Conservation (phyloP, 1,140 invertebrate genomes). For the Drosophila persimilis region DNA sequence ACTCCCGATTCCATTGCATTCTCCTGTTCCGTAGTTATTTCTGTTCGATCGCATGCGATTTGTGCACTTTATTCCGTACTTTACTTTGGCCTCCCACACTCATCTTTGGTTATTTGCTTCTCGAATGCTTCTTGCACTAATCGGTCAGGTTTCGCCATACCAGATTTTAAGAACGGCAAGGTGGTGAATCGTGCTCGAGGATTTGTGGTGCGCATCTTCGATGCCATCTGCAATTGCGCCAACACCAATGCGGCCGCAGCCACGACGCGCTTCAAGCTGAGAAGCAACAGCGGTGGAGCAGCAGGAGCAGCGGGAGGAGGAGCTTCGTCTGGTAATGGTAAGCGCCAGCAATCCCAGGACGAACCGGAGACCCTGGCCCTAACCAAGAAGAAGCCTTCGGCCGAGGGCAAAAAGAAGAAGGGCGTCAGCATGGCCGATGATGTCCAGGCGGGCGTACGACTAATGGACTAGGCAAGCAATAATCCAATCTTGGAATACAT, state of each 20-base stretch:
- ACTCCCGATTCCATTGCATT: conserved; percentile 1
- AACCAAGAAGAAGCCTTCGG: conserved; percentile 62
- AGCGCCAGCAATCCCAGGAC: conserved; percentile 60
- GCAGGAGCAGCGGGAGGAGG: conserved; percentile 33
- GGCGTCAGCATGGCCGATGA: conserved; percentile 69
- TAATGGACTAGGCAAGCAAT: conserved; percentile 55
- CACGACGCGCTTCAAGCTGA: conserved; percentile 73
- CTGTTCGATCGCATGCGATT: conserved; percentile 48
- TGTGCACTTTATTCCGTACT: conserved; percentile 39
- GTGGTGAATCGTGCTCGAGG: conserved; percentile 85
- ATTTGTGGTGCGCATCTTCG: conserved; percentile 85
- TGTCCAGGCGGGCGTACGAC: conserved; percentile 65
- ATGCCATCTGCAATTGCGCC: conserved; percentile 86
- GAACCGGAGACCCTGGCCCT: conserved; percentile 63
- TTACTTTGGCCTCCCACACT: conserved; percentile 51
- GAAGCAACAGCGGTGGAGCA: conserved; percentile 56
- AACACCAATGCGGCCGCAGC: conserved; percentile 85
- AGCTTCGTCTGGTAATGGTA: conserved; percentile 25
- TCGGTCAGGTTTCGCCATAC: conserved; percentile 81
- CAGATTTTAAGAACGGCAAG: conserved; percentile 84
- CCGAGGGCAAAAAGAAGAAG: conserved; percentile 69
- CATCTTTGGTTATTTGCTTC: conserved; percentile 44
- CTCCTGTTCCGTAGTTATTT: conserved; percentile 12
- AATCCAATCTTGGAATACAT: conserved; percentile 15
- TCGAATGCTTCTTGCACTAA: conserved; percentile 50